Evolutionary conservation across 1,140 invertebrate genomes (phyloP), one percentile per base, ranked within the genome.

Genomic region (Cherax destructor): DNA sequence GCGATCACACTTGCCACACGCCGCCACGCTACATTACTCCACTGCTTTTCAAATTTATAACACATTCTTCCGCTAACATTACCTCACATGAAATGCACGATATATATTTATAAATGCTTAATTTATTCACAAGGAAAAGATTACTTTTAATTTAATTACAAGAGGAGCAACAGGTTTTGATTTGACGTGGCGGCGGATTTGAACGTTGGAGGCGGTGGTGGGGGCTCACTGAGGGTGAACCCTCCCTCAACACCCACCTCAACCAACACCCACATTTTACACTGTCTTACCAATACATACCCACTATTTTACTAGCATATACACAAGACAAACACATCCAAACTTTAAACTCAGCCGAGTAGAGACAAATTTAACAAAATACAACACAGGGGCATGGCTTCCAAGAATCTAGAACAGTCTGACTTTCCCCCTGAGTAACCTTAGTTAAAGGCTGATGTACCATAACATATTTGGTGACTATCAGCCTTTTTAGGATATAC

Each of bases 141-240:
- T 21, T 61, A 13, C 4, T 18, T 83, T 83, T 83, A 83, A 47
- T 13, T 18, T 21, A n/a, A n/a, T 47, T 6, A 41, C 47, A 47
- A 49, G 47, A 6, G 41, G 47, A 6, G 7, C 9, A 18, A 69
- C 24, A 83, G 18, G 24, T 83, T 24, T 49, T 83, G 30, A 4
- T 18, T 83, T 83, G 81, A 83, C 5, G 69, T 7, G n/a, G 16
- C n/a, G 16, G 61, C 18, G 30, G 47, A 83, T 83, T 83, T 69
- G 81, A 83, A 83, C 69, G 1, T n/a, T 7, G 81, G 77, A 49
- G 81, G 59, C 81, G 59, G 13, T 47, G 30, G 16, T 30, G 80
- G 80, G 80, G 7, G 24, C 11, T 11, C 0, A 16, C 79, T 41
- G 21, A 24, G 10, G 49, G 76, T 78, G 76, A 13, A 47, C 9